phyloP scores from a whole-genome alignment of 1,140 invertebrate genomes.

The Halesus radiatus region DNA sequence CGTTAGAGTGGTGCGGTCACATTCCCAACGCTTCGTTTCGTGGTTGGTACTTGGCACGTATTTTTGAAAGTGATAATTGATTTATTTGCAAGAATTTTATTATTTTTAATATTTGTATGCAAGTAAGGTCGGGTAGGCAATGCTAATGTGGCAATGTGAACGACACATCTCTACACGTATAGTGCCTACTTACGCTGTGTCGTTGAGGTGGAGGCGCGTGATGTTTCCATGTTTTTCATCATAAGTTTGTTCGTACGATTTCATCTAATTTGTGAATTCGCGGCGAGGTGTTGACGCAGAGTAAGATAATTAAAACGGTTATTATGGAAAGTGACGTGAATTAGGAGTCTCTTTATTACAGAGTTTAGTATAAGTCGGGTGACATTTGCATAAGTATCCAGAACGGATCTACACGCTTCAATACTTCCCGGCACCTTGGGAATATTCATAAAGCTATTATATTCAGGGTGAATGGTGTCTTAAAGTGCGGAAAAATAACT shows the following conservation, averaged over 20 bases:
- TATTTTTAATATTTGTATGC: too few species aligned
- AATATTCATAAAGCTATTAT: constrained; percentile 47
- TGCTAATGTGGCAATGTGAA: too few species aligned
- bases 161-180: too few species aligned
- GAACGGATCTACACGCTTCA: constrained; percentile 47
- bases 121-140: too few species aligned
- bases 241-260: constrained; percentile 17
- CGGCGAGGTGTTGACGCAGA: constrained; percentile 23
- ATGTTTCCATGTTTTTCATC: not conserved
- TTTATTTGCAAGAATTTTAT: too few species aligned
- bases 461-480: not conserved
- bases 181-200: too few species aligned
- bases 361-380: constrained; percentile 36
- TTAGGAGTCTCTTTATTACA: constrained; percentile 32
- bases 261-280: constrained; percentile 27
- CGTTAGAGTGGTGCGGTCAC: too few species aligned
- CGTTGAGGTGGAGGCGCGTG: not conserved
- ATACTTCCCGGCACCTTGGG: constrained; percentile 37
- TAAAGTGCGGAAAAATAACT: not conserved
- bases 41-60: too few species aligned
- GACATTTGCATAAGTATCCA: constrained; percentile 56
- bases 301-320: constrained; percentile 43
- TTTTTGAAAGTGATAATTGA: too few species aligned
- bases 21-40: too few species aligned
- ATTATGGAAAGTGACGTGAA: constrained; percentile 44